Base-by-base conservation (phyloP, 2,888 invertebrate genomes). In the Drosophila meridiana region DNA sequence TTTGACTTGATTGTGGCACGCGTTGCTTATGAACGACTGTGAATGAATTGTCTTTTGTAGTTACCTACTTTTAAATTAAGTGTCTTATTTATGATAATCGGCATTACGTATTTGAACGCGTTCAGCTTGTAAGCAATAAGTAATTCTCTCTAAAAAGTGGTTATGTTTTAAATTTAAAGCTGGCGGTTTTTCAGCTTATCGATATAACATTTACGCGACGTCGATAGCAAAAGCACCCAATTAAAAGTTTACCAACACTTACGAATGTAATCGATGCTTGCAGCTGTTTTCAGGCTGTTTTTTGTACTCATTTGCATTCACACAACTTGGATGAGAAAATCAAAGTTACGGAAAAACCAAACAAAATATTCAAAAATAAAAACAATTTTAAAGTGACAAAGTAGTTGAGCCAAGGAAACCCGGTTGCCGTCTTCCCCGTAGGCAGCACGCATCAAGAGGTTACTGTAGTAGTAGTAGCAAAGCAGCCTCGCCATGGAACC, bases 401-500 rank as follows among this genome's bases (percentile, higher is more conserved):
- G 13, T 28, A 56, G 20, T 58, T 7, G 9, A 30, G 28, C 0
- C 3, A 28, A 52, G 11, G 36, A 6, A 43, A 11, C 14, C 11
- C 3, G 7, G 8, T 8, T 26, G 30, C n/a, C 20, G 13, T 14
- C 32, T 9, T 32, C 6, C 20, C 5, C 1, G n/a, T 28, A 34
- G 9, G 5, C 20, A 58, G n/a, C 11, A 43, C 32, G 26, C 50
- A 61, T 53, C 50, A 61, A 77, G 56, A 45, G 50, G 20, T 47
- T 53, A 43, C 38, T 20, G 1, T 20, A 68, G 26, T 26, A 48
- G 38, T 64, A 63, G 14, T 7, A 47, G 4, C 8, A 48, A 57
- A 50, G 20, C 47, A 66, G 56, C 56, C 38, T 63, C 30, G 48
- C 55, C 40, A 79, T 90, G 90, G 90, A 90, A 63, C 88, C 90